Evolutionary conservation across 2,797 vertebrate genomes (phyloP).

Genomic region (Cynopterus sphinx): DNA sequence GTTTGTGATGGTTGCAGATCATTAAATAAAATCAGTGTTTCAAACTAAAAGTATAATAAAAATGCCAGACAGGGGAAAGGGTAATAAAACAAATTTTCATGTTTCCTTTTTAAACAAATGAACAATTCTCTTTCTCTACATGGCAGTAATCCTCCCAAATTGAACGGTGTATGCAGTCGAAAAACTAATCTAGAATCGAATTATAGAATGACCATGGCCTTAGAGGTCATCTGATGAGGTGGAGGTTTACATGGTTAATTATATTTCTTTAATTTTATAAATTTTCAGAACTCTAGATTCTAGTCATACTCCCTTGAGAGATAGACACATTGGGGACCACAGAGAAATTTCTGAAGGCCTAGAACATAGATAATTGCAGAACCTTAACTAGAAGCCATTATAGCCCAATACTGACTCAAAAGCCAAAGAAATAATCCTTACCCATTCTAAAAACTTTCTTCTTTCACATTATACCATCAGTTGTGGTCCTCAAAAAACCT

Average conservation of each 20-base stretch:
- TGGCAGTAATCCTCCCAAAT: not conserved
- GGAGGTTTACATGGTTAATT: not conserved
- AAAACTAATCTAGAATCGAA: not conserved
- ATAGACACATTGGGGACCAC: not conserved
- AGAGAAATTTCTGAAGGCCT: conserved; percentile 21
- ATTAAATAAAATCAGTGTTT: conserved; percentile 61
- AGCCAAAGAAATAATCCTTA: not conserved
- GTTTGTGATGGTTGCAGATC: conserved; percentile 44
- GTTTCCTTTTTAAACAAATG: conserved; percentile 53
- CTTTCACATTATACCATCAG: not conserved
- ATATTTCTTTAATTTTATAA: conserved; percentile 1
- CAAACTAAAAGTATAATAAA: conserved; percentile 60
- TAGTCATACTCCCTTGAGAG: conserved; percentile 20
- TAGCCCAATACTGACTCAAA: not conserved
- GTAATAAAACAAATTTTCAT: conserved; percentile 51
- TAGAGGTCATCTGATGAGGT: not conserved
- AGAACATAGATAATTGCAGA: not conserved
- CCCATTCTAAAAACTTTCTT: not conserved
- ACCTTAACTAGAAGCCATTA: not conserved
- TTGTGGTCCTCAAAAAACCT: not conserved
- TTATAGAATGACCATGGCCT: not conserved
- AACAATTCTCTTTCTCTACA: conserved; percentile 22
- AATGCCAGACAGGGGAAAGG: conserved; percentile 41
- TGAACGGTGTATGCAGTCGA: not conserved
- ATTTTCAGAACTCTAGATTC: conserved; percentile 3